A percentile compares a stretch with the other conserved stretches of the same genome.
These are phyloP conservation scores for Pharmacophagus antenor DNA, from an alignment of 2,888 invertebrate species.

Conservation along the genomic window DNA sequence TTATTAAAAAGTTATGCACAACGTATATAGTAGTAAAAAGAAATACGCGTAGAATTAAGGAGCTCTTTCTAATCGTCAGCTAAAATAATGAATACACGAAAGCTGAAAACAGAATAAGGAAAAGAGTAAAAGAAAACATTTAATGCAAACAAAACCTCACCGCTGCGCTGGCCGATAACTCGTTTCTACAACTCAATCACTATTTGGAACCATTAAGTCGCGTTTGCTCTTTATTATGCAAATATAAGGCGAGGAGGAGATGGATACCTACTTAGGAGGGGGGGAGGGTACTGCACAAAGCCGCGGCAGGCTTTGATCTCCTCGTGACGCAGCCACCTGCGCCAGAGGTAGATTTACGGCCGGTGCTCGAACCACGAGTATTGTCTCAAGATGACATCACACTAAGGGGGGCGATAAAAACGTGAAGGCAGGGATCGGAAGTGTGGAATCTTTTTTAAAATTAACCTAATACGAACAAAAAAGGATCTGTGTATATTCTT, in stretches of 20 bases:
- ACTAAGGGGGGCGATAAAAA: constrained; percentile 3
- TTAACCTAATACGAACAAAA: no score
- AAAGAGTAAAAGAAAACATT: background rate
- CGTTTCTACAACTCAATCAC: constrained; percentile 40
- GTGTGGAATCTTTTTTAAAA: background rate
- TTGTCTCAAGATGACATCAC: constrained; percentile 36
- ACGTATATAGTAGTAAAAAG: no score
- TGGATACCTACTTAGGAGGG: constrained; percentile 23
- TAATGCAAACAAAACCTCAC: background rate
- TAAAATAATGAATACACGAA: no score
- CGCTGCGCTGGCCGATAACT: constrained; percentile 20
- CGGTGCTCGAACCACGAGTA: constrained; percentile 37
- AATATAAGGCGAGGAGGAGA: constrained; percentile 47
- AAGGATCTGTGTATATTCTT: no score
- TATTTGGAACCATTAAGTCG: constrained; percentile 43
- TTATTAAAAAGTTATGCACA: no score
- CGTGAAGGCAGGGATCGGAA: background rate
- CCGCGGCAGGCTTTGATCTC: constrained; percentile 61
- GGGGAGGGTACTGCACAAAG: constrained; percentile 46
- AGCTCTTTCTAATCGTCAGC: no score
- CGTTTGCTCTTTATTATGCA: constrained; percentile 52
- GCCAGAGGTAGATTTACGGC: constrained; percentile 44
- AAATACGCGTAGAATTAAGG: no score
- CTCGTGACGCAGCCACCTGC: constrained; percentile 58
- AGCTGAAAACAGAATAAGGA: background rate